These are phyloP conservation scores for Pardosa pseudoannulata DNA, from an alignment of 2,888 invertebrate species.

Conservation along the genomic window DNA sequence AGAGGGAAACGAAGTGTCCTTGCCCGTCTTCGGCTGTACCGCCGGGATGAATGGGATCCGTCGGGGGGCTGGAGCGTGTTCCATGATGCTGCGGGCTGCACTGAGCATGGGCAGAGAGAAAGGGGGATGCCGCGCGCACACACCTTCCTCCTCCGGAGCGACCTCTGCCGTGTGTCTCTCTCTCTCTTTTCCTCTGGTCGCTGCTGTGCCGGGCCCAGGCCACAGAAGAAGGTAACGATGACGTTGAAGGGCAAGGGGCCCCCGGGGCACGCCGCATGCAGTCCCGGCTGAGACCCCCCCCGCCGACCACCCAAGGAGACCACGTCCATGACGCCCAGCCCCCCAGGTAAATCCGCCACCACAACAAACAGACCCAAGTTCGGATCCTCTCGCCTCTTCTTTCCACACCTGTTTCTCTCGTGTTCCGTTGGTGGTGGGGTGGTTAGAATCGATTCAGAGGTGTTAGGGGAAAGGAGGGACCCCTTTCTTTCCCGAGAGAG, in stretches of 20 bases:
- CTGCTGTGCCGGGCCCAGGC: constrained; percentile 20
- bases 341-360: constrained; percentile 49
- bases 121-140: constrained; percentile 5
- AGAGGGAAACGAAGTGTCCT: too few relatives aligned
- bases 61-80: constrained; percentile 28
- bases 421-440: too few relatives aligned
- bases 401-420: not conserved
- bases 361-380: too few relatives aligned
- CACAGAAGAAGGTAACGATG: constrained; percentile 16
- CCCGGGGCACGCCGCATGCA: constrained; percentile 63
- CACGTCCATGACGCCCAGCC: constrained; percentile 60
- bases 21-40: too few relatives aligned
- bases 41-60: constrained; percentile 53
- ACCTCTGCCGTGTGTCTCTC: constrained; percentile 9
- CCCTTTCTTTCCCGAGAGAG: not conserved
- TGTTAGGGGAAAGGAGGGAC: not conserved
- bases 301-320: constrained; percentile 21
- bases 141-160: constrained; percentile 15
- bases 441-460: not conserved
- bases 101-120: constrained; percentile 57
- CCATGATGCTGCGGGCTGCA: constrained; percentile 8
- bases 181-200: too few relatives aligned
- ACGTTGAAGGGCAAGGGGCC: constrained; percentile 64
- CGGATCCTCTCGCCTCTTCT: not conserved
- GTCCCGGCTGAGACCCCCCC: constrained; percentile 47